Evolutionary conservation across 2,797 vertebrate species (phyloP).

Genomic region (Otolemur crassicaudatus): DNA sequence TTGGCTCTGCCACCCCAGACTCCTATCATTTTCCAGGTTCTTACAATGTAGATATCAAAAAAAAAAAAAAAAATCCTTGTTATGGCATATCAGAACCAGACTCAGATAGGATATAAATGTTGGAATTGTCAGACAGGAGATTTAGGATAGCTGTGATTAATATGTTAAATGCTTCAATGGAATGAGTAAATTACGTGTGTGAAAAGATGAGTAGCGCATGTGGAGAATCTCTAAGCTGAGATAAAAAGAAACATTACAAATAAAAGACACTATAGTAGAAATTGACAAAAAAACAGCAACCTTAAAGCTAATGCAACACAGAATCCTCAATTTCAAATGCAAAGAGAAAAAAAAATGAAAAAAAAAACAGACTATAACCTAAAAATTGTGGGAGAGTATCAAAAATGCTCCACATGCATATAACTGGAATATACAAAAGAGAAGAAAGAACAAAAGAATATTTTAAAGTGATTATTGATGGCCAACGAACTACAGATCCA

Average conservation of each 20-base stretch:
- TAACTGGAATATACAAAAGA: not conserved
- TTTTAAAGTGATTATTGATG: not conserved
- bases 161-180: not conserved
- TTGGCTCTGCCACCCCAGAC: rapidly evolving
- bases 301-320: not conserved
- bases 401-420: not conserved
- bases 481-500: not conserved
- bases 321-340: not conserved
- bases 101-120: not conserved
- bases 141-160: not conserved
- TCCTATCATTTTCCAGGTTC: not conserved
- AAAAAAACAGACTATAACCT: not conserved
- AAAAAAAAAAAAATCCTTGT: not conserved
- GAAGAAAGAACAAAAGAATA: not conserved
- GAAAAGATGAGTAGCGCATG: not conserved
- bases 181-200: not conserved
- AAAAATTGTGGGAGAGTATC: not conserved
- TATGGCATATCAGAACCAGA: not conserved
- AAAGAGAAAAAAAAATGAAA: not conserved
- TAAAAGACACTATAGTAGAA: not conserved
- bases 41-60: not conserved
- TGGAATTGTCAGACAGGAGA: not conserved
- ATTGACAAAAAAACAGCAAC: not conserved
- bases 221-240: not conserved
- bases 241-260: not conserved